These are phyloP conservation scores for Listronotus oregonensis DNA, from an alignment of 1,140 invertebrate genomes.

Conservation along the genomic window DNA sequence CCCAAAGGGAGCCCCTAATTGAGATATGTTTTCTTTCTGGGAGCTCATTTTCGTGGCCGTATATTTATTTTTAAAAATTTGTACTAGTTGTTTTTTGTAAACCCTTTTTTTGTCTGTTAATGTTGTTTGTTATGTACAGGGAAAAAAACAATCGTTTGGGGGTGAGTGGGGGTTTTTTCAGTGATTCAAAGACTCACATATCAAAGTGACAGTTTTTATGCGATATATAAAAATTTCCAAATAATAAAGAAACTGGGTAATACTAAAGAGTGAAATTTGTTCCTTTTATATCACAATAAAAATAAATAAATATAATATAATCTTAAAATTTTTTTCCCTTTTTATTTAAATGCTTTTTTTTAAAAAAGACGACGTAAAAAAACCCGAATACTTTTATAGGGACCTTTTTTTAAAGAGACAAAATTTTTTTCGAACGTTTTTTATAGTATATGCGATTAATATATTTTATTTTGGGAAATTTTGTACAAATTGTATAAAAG, in stretches of 20 bases:
- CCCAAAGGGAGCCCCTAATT: conserved; percentile 96
- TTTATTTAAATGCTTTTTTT: no score
- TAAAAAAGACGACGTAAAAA: no score
- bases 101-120: conserved; percentile 57
- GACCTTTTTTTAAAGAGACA: neutral
- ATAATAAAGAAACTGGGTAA: conserved; percentile 36
- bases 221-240: conserved; percentile 56
- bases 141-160: conserved; percentile 43
- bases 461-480: conserved; percentile 47
- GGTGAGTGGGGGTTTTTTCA: conserved; percentile 64
- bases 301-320: conserved; percentile 9
- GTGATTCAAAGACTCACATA: conserved; percentile 35
- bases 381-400: neutral
- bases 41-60: conserved; percentile 89
- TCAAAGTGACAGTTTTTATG: conserved; percentile 65
- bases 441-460: conserved; percentile 42
- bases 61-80: conserved; percentile 90
- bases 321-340: neutral
- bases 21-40: conserved; percentile 95
- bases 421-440: conserved; percentile 3
- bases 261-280: conserved; percentile 56
- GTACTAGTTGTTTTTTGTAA: conserved; percentile 56
- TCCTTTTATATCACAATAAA: conserved; percentile 51
- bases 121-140: conserved; percentile 32
- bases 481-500: conserved; percentile 23